Base-by-base conservation (phyloP, 2,113 vertebrate genomes). In the Notarius lentiginosus region DNA sequence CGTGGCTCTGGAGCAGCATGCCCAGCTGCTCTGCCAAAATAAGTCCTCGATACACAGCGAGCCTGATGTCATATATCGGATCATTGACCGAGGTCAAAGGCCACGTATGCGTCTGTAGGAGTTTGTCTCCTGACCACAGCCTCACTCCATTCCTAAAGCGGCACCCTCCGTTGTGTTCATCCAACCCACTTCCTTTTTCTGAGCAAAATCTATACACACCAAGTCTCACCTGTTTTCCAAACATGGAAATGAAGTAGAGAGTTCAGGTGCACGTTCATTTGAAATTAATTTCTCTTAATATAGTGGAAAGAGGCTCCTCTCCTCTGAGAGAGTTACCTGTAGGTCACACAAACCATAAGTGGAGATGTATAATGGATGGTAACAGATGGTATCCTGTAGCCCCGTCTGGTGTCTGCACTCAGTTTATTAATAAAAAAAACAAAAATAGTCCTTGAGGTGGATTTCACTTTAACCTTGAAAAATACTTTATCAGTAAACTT, bases 51-150 rank as follows among this genome's bases (percentile, higher is more conserved):
- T 80, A 82, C 58, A n/a, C 55, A 22, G 68, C 60, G 12, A 47
- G 84, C 73, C 77, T 89, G 89, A 86, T 87, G 86, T 89, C 89
- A 83, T 85, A 68, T 41, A 60, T 72, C 60, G 76, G 79, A 89
- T 83, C 86, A 65, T 34, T 10, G 73, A 49, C 86, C 30, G 34
- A 15, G 83, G 61, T 87, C 79, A 76, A 82, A 87, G 83, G 86
- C 41, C 84, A 87, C 83, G 87, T 87, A 86, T 79, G 85, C 86
- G 63, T 86, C 83, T 86, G 89, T 79, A 87, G 61, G 79, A 83
- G 86, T 79, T 86, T 83, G 89, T 85, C 86, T 80, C 79, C 63
- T 51, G 79, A 60, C 72, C 27, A 15, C 10, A 22, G 53, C 53
- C 27, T 70, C 27, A 14, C 51, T 41, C 83, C 61, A 14, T 51